A percentile compares a stretch with the other conserved stretches of the same genome.
Evolutionary conservation across 2,888 invertebrate genomes (phyloP).

Genomic region (Hylaea fasciaria): DNA sequence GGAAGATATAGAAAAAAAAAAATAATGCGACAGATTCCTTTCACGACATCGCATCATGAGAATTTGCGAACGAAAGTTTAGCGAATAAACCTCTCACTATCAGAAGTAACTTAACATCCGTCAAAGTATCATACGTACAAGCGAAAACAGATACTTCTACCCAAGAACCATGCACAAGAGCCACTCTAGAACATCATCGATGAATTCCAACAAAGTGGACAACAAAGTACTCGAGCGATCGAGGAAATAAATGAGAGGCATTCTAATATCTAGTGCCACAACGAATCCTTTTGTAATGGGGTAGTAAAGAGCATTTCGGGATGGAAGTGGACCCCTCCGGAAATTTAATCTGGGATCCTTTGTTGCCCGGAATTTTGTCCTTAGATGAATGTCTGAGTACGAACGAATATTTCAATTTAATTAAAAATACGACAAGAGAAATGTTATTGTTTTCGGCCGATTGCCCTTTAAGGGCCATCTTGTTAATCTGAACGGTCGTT

Average conservation of each 20-base stretch:
- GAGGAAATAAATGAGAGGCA: slow-evolving; percentile 66
- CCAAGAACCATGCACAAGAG: slow-evolving; percentile 14
- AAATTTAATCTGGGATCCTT: slow-evolving; percentile 82
- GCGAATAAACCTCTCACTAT: background rate
- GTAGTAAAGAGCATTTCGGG: slow-evolving; percentile 80
- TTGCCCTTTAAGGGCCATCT: slow-evolving; percentile 55
- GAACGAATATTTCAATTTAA: slow-evolving; percentile 79
- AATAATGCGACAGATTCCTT: too few species aligned
- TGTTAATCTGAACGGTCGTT: slow-evolving; percentile 48
- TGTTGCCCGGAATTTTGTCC: slow-evolving; percentile 74
- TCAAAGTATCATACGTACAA: slow-evolving; percentile 5
- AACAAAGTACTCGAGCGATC: slow-evolving; percentile 53
- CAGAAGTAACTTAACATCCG: background rate
- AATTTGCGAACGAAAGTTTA: too few species aligned
- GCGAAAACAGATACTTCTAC: background rate
- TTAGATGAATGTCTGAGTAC: slow-evolving; percentile 76
- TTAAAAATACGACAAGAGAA: slow-evolving; percentile 69
- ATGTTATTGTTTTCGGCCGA: slow-evolving; percentile 62
- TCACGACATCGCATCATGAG: too few species aligned
- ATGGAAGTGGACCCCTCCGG: slow-evolving; percentile 78
- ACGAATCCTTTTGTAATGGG: slow-evolving; percentile 73
- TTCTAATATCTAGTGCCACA: slow-evolving; percentile 75
- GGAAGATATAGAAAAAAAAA: too few species aligned
- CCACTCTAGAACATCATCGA: slow-evolving; percentile 29
- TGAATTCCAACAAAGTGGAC: slow-evolving; percentile 46